Conservation (phyloP, 2,113 vertebrate species). For the Lagenorhynchus albirostris region DNA sequence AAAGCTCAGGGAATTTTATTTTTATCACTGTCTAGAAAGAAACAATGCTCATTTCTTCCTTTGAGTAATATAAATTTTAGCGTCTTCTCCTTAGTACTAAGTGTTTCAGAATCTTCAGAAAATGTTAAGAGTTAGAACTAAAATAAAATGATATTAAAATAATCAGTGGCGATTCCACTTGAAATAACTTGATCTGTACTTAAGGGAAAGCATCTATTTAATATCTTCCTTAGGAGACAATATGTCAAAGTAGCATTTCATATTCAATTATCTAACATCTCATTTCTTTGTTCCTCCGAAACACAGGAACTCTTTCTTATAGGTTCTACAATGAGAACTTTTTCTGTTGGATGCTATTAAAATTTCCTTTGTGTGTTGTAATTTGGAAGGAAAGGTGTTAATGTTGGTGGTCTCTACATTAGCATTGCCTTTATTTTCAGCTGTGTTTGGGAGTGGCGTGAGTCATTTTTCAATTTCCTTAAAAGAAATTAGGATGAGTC, state of each 20-base stretch:
- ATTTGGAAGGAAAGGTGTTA: not conserved
- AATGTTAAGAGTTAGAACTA: conserved; percentile 43
- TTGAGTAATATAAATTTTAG: conserved; percentile 37
- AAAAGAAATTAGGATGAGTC: not conserved
- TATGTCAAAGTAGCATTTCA: not conserved
- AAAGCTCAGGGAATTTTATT: conserved; percentile 28
- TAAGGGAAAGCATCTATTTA: not conserved
- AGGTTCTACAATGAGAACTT: not conserved
- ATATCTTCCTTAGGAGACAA: not conserved
- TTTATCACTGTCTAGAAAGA: conserved; percentile 42
- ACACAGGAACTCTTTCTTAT: not conserved
- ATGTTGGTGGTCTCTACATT: conserved; percentile 25
- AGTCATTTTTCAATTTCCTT: conserved; percentile 40
- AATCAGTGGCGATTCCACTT: conserved; percentile 26
- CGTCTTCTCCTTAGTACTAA: conserved; percentile 11
- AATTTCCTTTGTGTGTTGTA: conserved; percentile 35
- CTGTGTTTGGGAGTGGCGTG: not conserved
- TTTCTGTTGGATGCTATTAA: not conserved
- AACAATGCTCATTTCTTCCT: conserved; percentile 37
- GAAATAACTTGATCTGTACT: conserved; percentile 13
- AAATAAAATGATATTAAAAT: conserved; percentile 24
- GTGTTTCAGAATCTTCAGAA: conserved; percentile 36
- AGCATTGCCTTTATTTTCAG: conserved; percentile 18
- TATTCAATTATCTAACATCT: not conserved
- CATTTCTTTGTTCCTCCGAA: conserved; percentile 16